phyloP scores from a whole-genome alignment of 2,888 invertebrate species.

The Drosophila prostipennis region DNA sequence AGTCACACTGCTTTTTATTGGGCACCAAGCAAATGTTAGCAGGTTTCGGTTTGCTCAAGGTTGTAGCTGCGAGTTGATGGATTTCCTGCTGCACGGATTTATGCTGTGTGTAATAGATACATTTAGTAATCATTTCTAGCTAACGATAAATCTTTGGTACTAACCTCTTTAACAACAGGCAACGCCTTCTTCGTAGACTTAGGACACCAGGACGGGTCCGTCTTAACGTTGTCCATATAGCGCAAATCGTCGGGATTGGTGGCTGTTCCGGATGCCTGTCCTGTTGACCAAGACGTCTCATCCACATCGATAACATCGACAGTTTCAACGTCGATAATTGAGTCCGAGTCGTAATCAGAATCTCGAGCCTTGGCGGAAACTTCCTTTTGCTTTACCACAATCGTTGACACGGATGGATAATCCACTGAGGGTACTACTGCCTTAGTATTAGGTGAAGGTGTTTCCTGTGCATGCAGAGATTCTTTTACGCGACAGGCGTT shows the following conservation, averaged over 20 bases:
- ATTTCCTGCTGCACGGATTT: constrained; percentile 39
- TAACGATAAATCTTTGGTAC: constrained; percentile 17
- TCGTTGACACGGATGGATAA: neutral
- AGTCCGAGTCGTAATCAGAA: constrained; percentile 82
- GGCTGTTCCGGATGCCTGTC: constrained; percentile 2
- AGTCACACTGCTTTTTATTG: constrained; percentile 79
- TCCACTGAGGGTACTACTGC: neutral
- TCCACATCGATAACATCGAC: constrained; percentile 81
- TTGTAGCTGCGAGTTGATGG: constrained; percentile 3
- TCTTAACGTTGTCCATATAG: constrained; percentile 79
- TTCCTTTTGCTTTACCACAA: constrained; percentile 9
- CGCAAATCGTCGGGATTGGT: constrained; percentile 53
- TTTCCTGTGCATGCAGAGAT: neutral
- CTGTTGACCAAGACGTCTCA: constrained; percentile 44
- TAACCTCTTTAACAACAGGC: constrained; percentile 68
- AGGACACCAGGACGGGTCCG: constrained; percentile 83
- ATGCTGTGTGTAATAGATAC: constrained; percentile 47
- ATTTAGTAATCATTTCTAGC: constrained; percentile 22
- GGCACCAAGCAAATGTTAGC: constrained; percentile 77
- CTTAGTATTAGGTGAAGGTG: neutral
- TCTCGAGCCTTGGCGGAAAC: constrained; percentile 53
- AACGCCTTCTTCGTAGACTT: constrained; percentile 54
- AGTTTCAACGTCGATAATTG: constrained; percentile 84
- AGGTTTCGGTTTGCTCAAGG: constrained; percentile 55
- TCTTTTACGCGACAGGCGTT: constrained; percentile 36